These are phyloP conservation scores for Aethina tumida DNA, from an alignment of 1,140 invertebrate genomes.

Conservation along the genomic window DNA sequence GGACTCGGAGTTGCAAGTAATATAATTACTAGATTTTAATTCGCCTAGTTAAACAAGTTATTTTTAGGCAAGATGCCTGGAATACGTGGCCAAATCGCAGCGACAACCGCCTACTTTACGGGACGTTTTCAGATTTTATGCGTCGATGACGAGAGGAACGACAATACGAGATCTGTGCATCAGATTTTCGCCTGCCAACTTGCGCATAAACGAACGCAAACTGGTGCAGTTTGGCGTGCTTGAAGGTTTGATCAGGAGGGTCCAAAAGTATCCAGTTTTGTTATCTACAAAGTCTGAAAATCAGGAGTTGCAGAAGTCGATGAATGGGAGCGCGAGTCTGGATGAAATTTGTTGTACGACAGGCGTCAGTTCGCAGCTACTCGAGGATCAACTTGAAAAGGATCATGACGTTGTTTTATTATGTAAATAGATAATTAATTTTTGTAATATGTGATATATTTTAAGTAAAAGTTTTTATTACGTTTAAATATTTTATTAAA, in stretches of 20 bases:
- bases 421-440: conserved; percentile 73
- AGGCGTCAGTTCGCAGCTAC: conserved; percentile 66
- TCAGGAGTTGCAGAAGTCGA: conserved; percentile 50
- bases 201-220: conserved; percentile 70
- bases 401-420: conserved; percentile 76
- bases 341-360: conserved; percentile 86
- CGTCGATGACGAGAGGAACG: conserved; percentile 72
- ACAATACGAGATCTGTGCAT: conserved; percentile 78
- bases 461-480: too few species aligned
- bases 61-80: conserved; percentile 27
- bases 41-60: not conserved
- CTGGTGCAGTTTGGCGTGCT: conserved; percentile 87
- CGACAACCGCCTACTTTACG: conserved; percentile 53
- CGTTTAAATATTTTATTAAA: too few species aligned
- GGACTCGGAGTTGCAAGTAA: conserved; percentile 47
- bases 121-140: conserved; percentile 73
- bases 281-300: conserved; percentile 39
- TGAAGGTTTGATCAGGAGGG: conserved; percentile 71
- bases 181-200: conserved; percentile 61
- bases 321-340: conserved; percentile 68
- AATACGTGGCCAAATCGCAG: conserved; percentile 28
- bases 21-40: conserved; percentile 5
- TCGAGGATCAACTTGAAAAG: conserved; percentile 78
- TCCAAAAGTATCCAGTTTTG: conserved; percentile 67
- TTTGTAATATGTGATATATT: too few species aligned